A percentile compares a stretch with the other conserved stretches of the same genome.
These are phyloP conservation scores for Eurystomus gularis DNA, from an alignment of 2,113 vertebrate genomes.

Conservation along the genomic window DNA sequence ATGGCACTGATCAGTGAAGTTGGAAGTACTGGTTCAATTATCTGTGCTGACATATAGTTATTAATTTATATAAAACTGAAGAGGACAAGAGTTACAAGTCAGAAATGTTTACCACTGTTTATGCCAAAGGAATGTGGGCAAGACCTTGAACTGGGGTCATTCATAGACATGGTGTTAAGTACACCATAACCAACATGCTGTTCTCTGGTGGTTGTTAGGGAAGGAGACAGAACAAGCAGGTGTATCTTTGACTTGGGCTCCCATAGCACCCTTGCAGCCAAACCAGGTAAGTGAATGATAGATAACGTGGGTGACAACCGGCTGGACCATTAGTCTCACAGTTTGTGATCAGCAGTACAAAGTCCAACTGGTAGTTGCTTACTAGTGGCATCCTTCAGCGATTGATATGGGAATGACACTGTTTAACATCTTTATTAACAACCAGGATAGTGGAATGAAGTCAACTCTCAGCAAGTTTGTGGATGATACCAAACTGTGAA, in stretches of 20 bases:
- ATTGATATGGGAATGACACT: not conserved
- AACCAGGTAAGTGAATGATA: not conserved
- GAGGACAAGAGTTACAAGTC: not conserved
- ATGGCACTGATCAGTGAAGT: not conserved
- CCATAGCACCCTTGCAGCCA: not conserved
- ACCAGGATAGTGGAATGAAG: not conserved
- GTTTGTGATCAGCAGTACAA: not conserved
- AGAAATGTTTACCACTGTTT: not conserved
- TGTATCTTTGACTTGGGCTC: not conserved
- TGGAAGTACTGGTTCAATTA: not conserved
- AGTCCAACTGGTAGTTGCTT: not conserved
- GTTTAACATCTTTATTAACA: not conserved
- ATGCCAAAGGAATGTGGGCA: not conserved
- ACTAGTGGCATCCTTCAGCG: not conserved
- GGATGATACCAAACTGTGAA: not conserved
- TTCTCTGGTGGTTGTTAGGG: not conserved
- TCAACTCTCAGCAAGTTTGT: not conserved
- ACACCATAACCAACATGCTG: not conserved
- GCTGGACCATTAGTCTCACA: not conserved
- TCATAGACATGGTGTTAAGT: not conserved
- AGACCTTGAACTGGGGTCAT: not conserved
- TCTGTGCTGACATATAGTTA: not conserved
- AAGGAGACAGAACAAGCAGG: not conserved
- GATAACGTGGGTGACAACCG: not conserved
- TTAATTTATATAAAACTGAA: not conserved